Evolutionary conservation across 1,140 invertebrate species (phyloP), one percentile per base, ranked within the genome.

Genomic region (Lerema accius): DNA sequence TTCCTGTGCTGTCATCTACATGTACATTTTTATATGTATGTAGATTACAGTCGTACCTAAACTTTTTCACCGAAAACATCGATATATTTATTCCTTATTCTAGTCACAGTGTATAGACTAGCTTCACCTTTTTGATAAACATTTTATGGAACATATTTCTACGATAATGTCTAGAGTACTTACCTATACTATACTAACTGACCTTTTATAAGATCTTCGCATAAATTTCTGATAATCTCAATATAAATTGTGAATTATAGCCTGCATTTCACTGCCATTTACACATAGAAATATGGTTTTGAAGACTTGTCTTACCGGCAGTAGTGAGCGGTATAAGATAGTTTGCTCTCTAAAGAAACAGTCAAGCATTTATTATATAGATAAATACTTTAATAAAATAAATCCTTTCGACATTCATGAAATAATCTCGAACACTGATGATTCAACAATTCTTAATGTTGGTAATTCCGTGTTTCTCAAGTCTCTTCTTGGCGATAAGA

Each of bases 61-160:
- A 5, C 13, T 7, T 46, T 58, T 46, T 35, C 55, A 46, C 9
- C 15, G 55, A 35, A 11, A 11, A 13, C n/a, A 58, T 28, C 45
- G 53, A 32, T 16, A 4, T 77, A 83, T 71, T 85, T 82, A 87
- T 86, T 87, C 83, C 87, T 90, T 79, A 85, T 84, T 90, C 87
- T 90, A 90, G 87, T 90, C 87, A 88, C 80, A 75, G 73, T 84
- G 60, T 82, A 81, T 84, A 88, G 85, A 90, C 86, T 88, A 88
- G 84, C 69, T 80, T 73, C 71, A 78, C 69, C 49, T 73, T 56
- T 79, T 76, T 78, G 67, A 72, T 73, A 70, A 65, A 72, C 61
- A 40, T 63, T 63, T 55, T 63, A 55, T 58, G 23, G 45, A 50
- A 35, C 39, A 37, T 53, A 48, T 55, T 49, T 35, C 23, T 49